A percentile compares a stretch with the other conserved stretches of the same genome.
Evolutionary conservation across 2,888 invertebrate genomes (phyloP).

Genomic region (Plutella xylostella): DNA sequence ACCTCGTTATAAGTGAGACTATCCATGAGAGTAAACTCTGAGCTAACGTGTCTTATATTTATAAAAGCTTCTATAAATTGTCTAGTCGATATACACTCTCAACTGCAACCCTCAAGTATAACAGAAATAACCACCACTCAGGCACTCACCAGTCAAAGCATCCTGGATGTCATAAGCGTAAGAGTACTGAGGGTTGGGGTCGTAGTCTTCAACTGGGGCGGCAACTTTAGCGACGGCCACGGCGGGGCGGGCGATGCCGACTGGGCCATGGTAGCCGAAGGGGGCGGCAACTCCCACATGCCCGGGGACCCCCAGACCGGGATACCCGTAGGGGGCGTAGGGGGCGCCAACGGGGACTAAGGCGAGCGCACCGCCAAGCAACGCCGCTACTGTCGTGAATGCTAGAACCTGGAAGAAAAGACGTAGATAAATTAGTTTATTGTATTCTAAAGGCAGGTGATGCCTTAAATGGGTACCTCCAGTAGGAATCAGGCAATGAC

Average conservation of each 20-base stretch:
- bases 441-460: too few species aligned
- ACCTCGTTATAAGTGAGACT: too few species aligned
- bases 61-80: too few species aligned
- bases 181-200: constrained; percentile 75
- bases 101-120: background rate
- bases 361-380: background rate
- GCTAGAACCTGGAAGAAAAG: constrained; percentile 34
- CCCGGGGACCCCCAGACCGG: too few species aligned
- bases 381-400: constrained; percentile 23
- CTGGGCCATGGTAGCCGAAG: constrained; percentile 34
- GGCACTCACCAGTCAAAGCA: constrained; percentile 70
- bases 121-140: background rate
- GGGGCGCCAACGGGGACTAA: constrained; percentile 10
- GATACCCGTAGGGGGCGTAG: background rate
- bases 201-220: constrained; percentile 65
- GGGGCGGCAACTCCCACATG: constrained; percentile 12
- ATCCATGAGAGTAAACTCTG: too few species aligned
- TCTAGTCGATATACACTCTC: too few species aligned
- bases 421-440: background rate
- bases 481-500: too few species aligned
- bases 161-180: constrained; percentile 79
- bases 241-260: constrained; percentile 20
- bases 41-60: too few species aligned
- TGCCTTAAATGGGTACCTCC: too few species aligned
- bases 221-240: constrained; percentile 35